Base-by-base conservation (phyloP, 2,888 invertebrate genomes). In the Deilephila elpenor region DNA sequence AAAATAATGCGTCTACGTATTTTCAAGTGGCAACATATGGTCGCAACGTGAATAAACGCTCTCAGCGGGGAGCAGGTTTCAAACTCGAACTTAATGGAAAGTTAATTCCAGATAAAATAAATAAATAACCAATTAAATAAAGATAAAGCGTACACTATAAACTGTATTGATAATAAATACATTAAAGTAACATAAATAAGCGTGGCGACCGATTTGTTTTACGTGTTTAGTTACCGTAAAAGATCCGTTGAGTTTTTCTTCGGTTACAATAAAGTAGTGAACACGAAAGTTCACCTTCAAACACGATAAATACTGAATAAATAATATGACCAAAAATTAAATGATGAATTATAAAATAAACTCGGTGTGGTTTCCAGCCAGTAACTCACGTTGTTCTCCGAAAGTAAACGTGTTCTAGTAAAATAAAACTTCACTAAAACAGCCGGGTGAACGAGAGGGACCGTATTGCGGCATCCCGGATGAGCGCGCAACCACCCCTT, bases 401-500 rank as follows among this genome's bases (percentile, higher is more conserved):
- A 84, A 79, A 72, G 78, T 75, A 83, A 78, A 75, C 80, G 59
- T 72, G 77, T 77, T 76, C 78, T 79, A 78, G 73, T 75, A 76
- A 81, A 81, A 79, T 77, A 82, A 87, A 90, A 91, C 89, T 91
- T 91, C 90, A 91, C 91, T 87, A 78, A 75, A 80, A 80, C 78
- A 78, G 80, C 80, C 83, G 83, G 83, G 79, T 83, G 79, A 82
- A 78, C 85, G 86, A 74, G 82, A 82, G 76, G 79, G 80, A 82
- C 86, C 83, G 86, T 80, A 79, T 32, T 77, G 81, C 81, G 86
- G 82, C 87, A 86, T 85, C 82, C 85, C 86, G 87, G 75, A 74
- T 72, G 79, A 80, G 81, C 86, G 82, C 83, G 84, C 93, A 84
- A 88, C 91, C 89, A 86, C 86, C 92, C 93, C 90, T 83, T 74